These are phyloP conservation scores for Heliconius ismenius DNA, from an alignment of 2,888 invertebrate species.

Conservation along the genomic window DNA sequence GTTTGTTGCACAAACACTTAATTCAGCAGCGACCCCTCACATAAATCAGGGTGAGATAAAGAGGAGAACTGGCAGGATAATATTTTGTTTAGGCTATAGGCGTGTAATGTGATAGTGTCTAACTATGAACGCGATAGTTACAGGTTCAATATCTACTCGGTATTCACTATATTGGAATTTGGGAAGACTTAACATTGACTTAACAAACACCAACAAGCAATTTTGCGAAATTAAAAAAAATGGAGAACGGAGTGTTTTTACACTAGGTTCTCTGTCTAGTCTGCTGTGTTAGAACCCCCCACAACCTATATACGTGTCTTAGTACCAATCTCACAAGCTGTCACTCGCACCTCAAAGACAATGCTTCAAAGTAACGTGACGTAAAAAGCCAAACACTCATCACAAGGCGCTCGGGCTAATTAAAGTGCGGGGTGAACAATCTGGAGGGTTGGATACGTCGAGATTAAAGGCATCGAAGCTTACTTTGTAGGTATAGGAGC, in stretches of 20 bases:
- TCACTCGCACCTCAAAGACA: slow-evolving; percentile 2
- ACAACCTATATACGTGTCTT: too few species aligned
- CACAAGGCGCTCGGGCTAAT: slow-evolving; percentile 33
- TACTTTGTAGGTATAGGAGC: background rate
- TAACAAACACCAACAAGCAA: too few species aligned
- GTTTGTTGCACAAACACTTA: slow-evolving; percentile 3
- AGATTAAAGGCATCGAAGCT: slow-evolving; percentile 17
- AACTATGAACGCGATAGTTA: too few species aligned
- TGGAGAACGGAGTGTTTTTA: too few species aligned
- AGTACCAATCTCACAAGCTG: background rate
- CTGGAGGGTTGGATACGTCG: slow-evolving; percentile 12
- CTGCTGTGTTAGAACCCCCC: background rate
- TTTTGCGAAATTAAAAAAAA: too few species aligned
- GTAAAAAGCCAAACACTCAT: slow-evolving; percentile 30
- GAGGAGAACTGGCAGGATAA: background rate
- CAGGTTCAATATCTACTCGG: too few species aligned
- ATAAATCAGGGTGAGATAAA: background rate
- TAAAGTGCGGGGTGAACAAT: slow-evolving; percentile 28
- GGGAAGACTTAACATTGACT: too few species aligned
- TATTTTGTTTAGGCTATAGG: too few species aligned
- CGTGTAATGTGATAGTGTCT: too few species aligned
- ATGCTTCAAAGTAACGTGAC: slow-evolving; percentile 20
- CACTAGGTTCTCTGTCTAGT: too few species aligned
- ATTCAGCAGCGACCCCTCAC: background rate
- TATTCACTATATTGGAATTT: too few species aligned